Evolutionary conservation across 1,140 invertebrate genomes (phyloP).

Genomic region (Brachionus plicatilis): DNA sequence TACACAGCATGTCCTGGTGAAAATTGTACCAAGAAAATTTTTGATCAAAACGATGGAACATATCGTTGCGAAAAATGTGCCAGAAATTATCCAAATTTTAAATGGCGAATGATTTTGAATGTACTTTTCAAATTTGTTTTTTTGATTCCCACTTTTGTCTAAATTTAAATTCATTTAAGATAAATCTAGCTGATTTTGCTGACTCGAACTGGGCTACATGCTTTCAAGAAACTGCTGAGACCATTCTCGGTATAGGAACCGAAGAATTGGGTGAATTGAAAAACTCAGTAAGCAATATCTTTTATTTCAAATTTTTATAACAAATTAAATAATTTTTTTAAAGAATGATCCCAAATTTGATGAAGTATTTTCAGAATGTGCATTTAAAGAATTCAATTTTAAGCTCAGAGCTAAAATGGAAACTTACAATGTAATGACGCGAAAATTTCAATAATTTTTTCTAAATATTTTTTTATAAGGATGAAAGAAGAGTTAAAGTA

Average conservation of each 20-base stretch:
- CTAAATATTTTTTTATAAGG: slow-evolving; percentile 58
- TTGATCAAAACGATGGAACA: slow-evolving; percentile 77
- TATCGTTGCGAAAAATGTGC: slow-evolving; percentile 92
- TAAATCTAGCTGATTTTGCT: slow-evolving; percentile 73
- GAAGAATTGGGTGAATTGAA: slow-evolving; percentile 63
- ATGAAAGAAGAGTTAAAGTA: slow-evolving; percentile 74
- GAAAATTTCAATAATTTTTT: not conserved
- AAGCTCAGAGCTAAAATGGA: slow-evolving; percentile 79
- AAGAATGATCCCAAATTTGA: slow-evolving; percentile 56
- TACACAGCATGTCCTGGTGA: slow-evolving; percentile 73
- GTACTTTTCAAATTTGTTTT: slow-evolving; percentile 60
- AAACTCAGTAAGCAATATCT: slow-evolving; percentile 45
- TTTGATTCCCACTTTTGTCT: not conserved
- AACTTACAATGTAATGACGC: slow-evolving; percentile 68
- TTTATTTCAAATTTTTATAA: slow-evolving; percentile 45
- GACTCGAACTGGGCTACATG: slow-evolving; percentile 77
- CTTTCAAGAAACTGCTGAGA: slow-evolving; percentile 79
- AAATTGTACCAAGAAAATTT: slow-evolving; percentile 83
- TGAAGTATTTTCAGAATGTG: slow-evolving; percentile 65
- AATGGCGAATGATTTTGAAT: slow-evolving; percentile 72
- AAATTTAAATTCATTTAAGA: slow-evolving; percentile 54
- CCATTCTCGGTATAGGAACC: slow-evolving; percentile 68
- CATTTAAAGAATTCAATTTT: slow-evolving; percentile 74
- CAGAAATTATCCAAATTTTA: slow-evolving; percentile 73
- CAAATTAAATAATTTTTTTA: slow-evolving; percentile 40